Evolutionary conservation across 1,140 invertebrate species (phyloP).

Genomic region (Leptoteleia sp.): DNA sequence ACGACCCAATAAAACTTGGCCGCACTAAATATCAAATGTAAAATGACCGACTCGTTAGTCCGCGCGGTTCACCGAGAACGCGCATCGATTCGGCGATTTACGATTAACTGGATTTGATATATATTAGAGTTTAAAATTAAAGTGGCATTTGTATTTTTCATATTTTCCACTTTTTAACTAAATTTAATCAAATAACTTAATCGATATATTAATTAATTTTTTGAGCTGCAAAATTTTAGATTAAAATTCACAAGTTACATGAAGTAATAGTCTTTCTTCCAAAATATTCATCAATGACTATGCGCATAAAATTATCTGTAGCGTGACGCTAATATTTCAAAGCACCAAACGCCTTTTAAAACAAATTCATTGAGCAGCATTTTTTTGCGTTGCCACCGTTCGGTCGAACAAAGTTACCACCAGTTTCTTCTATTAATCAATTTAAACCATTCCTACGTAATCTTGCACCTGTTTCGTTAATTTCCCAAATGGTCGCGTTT

Average conservation of each 20-base stretch:
- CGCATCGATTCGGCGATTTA: constrained; percentile 1
- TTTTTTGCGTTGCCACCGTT: constrained; percentile 4
- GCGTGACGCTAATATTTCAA: too few species aligned
- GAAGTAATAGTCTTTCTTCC: too few species aligned
- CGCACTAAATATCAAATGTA: constrained; percentile 78
- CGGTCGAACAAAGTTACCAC: constrained; percentile 17
- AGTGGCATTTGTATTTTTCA: neutral
- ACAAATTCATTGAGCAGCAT: constrained; percentile 15
- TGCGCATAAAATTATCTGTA: too few species aligned
- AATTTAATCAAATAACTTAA: neutral
- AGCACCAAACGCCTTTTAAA: constrained; percentile 10
- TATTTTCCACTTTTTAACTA: too few species aligned
- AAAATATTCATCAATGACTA: too few species aligned
- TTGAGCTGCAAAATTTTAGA: too few species aligned
- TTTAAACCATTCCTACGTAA: constrained; percentile 29
- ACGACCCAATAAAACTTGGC: constrained; percentile 77
- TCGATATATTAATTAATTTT: too few species aligned
- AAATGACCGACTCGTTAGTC: constrained; percentile 76
- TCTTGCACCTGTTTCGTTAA: constrained; percentile 30
- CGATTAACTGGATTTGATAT: constrained; percentile 8
- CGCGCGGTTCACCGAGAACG: constrained; percentile 5
- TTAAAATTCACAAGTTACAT: too few species aligned
- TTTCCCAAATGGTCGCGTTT: constrained; percentile 23
- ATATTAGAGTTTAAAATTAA: neutral
- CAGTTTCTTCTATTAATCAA: constrained; percentile 15